Evolutionary conservation across 2,888 invertebrate species (phyloP), one percentile per base, ranked within the genome.

Genomic region (Synanthedon vespiformis): DNA sequence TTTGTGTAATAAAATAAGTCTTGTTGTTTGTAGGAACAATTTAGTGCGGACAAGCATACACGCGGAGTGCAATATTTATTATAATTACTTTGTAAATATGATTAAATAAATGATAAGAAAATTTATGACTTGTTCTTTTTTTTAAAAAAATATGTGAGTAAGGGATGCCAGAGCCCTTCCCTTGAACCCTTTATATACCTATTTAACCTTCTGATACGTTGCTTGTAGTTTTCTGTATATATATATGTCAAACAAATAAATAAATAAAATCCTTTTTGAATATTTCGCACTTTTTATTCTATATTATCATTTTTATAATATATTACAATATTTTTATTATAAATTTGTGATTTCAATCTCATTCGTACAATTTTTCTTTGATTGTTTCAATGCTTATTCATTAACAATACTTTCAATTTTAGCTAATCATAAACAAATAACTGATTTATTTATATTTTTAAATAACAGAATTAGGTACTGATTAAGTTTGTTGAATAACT

Each of bases 51-150:
- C 62, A 59, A 57, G 61, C 60, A 55, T 55, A 54, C 61, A 61
- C 52, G 59, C 61, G 59, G 51, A 57, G 67, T 64, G 63, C 67
- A 64, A 65, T 61, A 64, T 63, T 56, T n/a, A 41, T 13, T 16
- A 16, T 16, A 16, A 1, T 16, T 16, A 44, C 48, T 51, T 52
- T 63, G 63, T 63, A 63, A 61, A 61, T 63, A 63, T 57, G 52
- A 53, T 47, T 59, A 44, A 44, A 44, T 44, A 44, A 44, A 44
- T 44, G 13, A 44, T 44, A n/a, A 41, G 14, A 44, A n/a, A 44
- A 56, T 59, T 56, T 48, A 59, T 50, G 52, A n/a, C n/a, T n/a
- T 52, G 50, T 49, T 14, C 34, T 49, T 51, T 50, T 40, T 16
- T 55, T 54, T n/a, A n/a, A n/a, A n/a, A 22, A 22, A 16, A 16